Base-by-base conservation (phyloP, 2,113 vertebrate genomes). In the Actenoides hombroni region DNA sequence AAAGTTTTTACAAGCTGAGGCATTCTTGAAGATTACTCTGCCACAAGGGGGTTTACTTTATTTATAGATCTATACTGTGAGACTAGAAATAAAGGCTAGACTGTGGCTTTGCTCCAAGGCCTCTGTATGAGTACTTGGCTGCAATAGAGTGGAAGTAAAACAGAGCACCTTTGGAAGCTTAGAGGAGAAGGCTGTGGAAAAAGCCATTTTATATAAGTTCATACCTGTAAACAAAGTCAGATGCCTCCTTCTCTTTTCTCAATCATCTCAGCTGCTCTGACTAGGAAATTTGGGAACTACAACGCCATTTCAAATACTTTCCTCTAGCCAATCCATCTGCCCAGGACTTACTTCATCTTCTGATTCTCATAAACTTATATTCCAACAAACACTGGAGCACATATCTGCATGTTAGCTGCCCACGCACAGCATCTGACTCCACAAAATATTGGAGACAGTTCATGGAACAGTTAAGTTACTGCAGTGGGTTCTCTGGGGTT, bases 1-100 rank as follows among this genome's bases (percentile, higher is more conserved):
- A 60, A 81, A 48, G 39, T 75, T 95, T 76, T 88, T 92, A 90
- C 53, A 73, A n/a, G 53, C 67, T 88, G 54, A 84, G 56, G 31
- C 29, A 84, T 83, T 94, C 88, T 71, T 86, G 70, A 76, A 85
- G 74, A 83, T 90, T 80, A 85, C 44, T 65, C 42, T 91, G 87
- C 75, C 67, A 37, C 76, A 63, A 78, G 51, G 48, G 40, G 40
- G 37, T 82, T 94, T 84, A 53, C 21, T 79, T 92, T 94, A 84
- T 89, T 86, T 89, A 69, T 67, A 49, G 57, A 83, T 80, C 56
- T 80, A 44, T 77, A 77, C 37, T 51, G 44, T 28, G 14, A 90
- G 44, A 49, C n/a, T 80, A 67, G 90, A 94, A 83, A 85, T 54
- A 85, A 85, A 85, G 56, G 18, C 21, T 86, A 49, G 37, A 23